phyloP scores from a whole-genome alignment of 2,888 invertebrate species.

The Caenorhabditis sp. region DNA sequence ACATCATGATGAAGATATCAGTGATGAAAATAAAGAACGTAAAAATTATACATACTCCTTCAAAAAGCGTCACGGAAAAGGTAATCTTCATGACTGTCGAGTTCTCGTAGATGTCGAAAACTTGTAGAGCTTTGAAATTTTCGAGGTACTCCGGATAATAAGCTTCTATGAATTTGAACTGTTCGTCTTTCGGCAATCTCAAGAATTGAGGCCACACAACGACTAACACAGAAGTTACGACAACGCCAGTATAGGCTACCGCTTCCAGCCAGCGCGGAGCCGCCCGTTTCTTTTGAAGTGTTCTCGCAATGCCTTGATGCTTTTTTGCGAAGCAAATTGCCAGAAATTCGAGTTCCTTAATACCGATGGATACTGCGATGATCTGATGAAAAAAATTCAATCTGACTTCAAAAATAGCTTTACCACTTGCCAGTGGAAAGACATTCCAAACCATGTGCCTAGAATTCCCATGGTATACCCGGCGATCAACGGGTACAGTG shows the following conservation, averaged over 20 bases:
- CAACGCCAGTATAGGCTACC: not conserved
- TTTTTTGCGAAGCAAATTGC: conserved; percentile 1
- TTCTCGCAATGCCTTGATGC: not conserved
- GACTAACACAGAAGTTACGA: not conserved
- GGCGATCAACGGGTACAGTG: not conserved
- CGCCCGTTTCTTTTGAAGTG: not conserved
- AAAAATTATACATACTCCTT: not conserved
- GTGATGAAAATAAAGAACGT: not conserved
- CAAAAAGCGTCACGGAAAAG: not conserved
- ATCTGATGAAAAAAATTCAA: too few relatives aligned
- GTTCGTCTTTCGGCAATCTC: not conserved
- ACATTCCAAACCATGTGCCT: not conserved
- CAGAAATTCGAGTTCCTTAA: not conserved
- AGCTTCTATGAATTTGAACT: not conserved
- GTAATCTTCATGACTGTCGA: not conserved
- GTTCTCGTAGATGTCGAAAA: not conserved
- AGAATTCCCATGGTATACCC: not conserved
- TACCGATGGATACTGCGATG: too few relatives aligned
- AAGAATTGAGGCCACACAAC: not conserved
- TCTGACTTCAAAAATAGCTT: too few relatives aligned
- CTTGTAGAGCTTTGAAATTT: not conserved
- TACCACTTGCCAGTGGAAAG: too few relatives aligned
- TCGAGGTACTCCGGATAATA: not conserved
- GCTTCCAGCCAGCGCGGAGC: not conserved
- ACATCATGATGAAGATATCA: conserved; percentile 12